Evolutionary conservation across 2,113 vertebrate genomes (phyloP).

Genomic region (Halichoerus grypus): DNA sequence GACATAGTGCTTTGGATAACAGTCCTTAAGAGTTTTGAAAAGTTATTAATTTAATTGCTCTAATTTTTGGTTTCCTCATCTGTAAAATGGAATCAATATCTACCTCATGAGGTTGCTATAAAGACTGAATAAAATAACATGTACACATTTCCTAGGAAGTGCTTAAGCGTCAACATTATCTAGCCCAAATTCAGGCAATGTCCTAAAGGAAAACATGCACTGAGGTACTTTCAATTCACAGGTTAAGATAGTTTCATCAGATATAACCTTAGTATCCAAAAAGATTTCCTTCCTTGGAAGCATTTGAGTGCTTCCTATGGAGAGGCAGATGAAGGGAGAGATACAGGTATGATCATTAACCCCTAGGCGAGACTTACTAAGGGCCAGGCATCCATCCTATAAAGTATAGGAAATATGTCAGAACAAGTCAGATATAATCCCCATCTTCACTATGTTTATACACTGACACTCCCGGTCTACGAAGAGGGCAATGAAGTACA

Average conservation of each 20-base stretch:
- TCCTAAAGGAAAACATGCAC: slow-evolving; percentile 36
- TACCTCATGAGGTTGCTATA: background rate
- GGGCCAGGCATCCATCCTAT: background rate
- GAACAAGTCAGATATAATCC: background rate
- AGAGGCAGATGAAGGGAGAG: background rate
- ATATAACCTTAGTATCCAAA: background rate
- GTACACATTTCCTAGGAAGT: slow-evolving; percentile 17
- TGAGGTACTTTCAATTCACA: background rate
- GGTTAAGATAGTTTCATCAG: slow-evolving; percentile 32
- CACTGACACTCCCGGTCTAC: background rate
- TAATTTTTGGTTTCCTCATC: slow-evolving; percentile 12
- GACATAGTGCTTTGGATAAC: background rate
- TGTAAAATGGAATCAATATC: background rate
- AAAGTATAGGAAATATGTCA: background rate
- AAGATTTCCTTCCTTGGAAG: background rate
- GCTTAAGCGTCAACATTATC: background rate
- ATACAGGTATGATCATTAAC: background rate
- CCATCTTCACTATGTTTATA: background rate
- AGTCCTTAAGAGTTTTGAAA: background rate
- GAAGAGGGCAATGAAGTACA: background rate
- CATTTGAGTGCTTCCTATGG: background rate
- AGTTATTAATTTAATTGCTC: slow-evolving; percentile 17
- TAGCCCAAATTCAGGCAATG: slow-evolving; percentile 7
- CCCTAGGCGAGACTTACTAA: background rate
- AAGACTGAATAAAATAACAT: slow-evolving; percentile 34